These are phyloP conservation scores for Ylistrum balloti DNA, from an alignment of 1,140 invertebrate genomes.

Conservation along the genomic window DNA sequence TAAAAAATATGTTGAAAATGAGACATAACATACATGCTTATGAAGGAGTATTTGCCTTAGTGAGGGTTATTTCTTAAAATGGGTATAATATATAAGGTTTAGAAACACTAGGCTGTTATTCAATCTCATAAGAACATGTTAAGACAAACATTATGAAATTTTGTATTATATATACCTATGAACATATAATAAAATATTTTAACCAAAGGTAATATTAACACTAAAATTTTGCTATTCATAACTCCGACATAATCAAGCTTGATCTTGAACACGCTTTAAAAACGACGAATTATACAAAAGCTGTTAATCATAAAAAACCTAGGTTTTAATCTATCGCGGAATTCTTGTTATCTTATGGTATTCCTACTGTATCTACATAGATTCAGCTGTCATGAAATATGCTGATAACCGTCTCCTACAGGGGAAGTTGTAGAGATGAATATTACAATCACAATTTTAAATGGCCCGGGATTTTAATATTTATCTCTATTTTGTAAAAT, in stretches of 20 bases:
- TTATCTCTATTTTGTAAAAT: slow-evolving; percentile 30
- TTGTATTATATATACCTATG: neutral
- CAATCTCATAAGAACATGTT: too few species aligned
- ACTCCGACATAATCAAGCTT: neutral
- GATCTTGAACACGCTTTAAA: neutral
- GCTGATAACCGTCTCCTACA: neutral
- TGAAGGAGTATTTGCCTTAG: too few species aligned
- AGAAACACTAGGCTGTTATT: too few species aligned
- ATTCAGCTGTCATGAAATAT: neutral
- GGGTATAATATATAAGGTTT: too few species aligned
- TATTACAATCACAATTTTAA: slow-evolving; percentile 29
- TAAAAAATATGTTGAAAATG: too few species aligned
- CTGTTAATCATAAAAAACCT: neutral
- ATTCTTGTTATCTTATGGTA: neutral
- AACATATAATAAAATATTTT: neutral
- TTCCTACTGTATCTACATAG: neutral
- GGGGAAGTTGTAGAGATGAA: neutral
- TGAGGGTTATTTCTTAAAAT: too few species aligned
- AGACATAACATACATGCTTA: too few species aligned
- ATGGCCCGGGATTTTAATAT: slow-evolving; percentile 14
- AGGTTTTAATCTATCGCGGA: neutral
- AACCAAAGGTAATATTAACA: neutral
- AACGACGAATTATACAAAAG: neutral
- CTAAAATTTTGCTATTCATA: neutral
- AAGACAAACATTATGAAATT: too few species aligned